Conservation (phyloP, 2,888 invertebrate species). For the Scaptomyza caliginosa region DNA sequence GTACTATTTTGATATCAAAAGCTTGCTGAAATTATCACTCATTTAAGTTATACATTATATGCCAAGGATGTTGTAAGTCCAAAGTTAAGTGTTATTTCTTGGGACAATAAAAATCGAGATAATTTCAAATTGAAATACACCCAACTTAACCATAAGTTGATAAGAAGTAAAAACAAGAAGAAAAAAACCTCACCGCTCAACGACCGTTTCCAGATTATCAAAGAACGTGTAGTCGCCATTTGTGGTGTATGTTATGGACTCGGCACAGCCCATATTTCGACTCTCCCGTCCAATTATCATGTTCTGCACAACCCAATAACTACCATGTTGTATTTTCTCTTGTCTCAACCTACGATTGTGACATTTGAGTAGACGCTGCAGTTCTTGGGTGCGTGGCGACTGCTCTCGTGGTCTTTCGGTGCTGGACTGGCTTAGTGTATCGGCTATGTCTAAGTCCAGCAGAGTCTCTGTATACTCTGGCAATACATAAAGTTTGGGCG, state of each 20-base stretch:
- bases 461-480: not conserved
- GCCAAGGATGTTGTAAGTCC: not conserved
- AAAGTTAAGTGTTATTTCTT: not conserved
- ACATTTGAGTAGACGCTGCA: slow-evolving; percentile 69
- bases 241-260: slow-evolving; percentile 88
- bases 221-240: slow-evolving; percentile 89
- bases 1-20: no score
- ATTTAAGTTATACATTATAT: no score
- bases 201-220: slow-evolving; percentile 86
- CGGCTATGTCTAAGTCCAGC: not conserved
- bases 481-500: not conserved
- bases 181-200: slow-evolving; percentile 83
- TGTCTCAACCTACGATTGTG: slow-evolving; percentile 56
- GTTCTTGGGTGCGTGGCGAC: slow-evolving; percentile 34
- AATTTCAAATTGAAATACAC: not conserved
- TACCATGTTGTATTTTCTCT: slow-evolving; percentile 73
- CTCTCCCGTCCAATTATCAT: slow-evolving; percentile 85
- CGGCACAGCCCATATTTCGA: slow-evolving; percentile 85
- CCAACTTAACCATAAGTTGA: not conserved
- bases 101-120: not conserved
- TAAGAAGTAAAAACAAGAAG: not conserved
- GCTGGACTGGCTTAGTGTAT: accelerated
- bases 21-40: no score
- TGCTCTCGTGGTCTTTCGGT: not conserved
- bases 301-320: slow-evolving; percentile 87